phyloP scores from a whole-genome alignment of 1,140 invertebrate species.

The Leptonema lineaticorne region DNA sequence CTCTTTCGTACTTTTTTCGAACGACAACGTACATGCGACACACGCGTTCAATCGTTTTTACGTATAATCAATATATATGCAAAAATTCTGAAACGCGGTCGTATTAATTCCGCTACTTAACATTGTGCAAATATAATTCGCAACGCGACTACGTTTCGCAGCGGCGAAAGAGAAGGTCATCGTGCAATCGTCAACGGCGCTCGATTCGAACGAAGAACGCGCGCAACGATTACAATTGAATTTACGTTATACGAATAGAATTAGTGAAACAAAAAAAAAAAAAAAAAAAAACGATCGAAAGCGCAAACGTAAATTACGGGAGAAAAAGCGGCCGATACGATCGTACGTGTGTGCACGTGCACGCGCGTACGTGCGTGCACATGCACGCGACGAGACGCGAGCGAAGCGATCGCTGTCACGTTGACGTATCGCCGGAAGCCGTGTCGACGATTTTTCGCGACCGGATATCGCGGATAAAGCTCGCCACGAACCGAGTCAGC shows the following conservation, averaged over 20 bases:
- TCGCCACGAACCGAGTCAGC: too few relatives aligned
- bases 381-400: neutral
- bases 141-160: too few relatives aligned
- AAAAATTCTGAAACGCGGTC: too few relatives aligned
- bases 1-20: too few relatives aligned
- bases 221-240: neutral
- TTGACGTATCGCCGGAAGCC: neutral
- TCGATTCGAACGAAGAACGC: neutral
- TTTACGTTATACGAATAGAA: neutral
- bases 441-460: slow-evolving; percentile 19
- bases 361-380: neutral
- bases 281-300: neutral
- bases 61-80: too few relatives aligned
- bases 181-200: neutral
- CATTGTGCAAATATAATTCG: too few relatives aligned
- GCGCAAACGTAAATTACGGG: neutral
- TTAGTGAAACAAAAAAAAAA: slow-evolving; percentile 10
- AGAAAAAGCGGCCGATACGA: neutral
- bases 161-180: too few relatives aligned
- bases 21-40: too few relatives aligned
- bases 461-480: slow-evolving; percentile 27
- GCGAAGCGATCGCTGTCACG: neutral
- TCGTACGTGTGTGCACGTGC: neutral
- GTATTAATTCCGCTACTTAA: too few relatives aligned
- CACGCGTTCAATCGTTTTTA: too few relatives aligned